These are phyloP conservation scores for Copidosoma aretas DNA, from an alignment of 2,888 invertebrate species.

Conservation along the genomic window DNA sequence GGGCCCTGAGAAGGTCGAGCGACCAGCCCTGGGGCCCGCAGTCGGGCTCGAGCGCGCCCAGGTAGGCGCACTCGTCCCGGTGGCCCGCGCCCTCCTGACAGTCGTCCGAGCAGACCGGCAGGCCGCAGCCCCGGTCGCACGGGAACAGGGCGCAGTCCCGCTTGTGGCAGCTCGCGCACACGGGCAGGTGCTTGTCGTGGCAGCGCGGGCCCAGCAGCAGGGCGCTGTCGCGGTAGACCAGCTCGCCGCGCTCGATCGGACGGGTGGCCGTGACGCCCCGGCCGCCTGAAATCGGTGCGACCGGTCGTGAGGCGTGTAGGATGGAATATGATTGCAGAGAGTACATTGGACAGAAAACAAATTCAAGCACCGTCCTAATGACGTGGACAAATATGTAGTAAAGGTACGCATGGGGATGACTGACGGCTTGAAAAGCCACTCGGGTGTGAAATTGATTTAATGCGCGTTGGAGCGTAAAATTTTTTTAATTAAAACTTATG, in stretches of 20 bases:
- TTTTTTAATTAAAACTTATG: too few relatives aligned
- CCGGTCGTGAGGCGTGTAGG: too few relatives aligned
- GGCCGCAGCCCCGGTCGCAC: constrained; percentile 72
- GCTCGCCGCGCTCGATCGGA: constrained; percentile 72
- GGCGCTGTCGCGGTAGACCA: constrained; percentile 75
- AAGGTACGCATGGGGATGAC: too few relatives aligned
- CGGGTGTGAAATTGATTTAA: too few relatives aligned
- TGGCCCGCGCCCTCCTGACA: constrained; percentile 71
- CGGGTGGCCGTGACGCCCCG: constrained; percentile 75
- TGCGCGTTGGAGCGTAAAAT: too few relatives aligned
- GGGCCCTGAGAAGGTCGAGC: constrained; percentile 58
- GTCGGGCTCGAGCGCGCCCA: constrained; percentile 68
- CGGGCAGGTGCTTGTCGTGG: constrained; percentile 63
- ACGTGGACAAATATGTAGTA: too few relatives aligned
- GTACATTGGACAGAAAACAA: too few relatives aligned
- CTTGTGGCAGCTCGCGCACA: constrained; percentile 73
- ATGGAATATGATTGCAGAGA: too few relatives aligned
- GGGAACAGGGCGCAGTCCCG: constrained; percentile 58
- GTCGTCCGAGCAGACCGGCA: constrained; percentile 72
- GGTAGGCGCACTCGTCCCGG: constrained; percentile 69
- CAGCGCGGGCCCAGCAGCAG: constrained; percentile 75
- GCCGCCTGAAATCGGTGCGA: too few relatives aligned
- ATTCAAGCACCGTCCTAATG: too few relatives aligned
- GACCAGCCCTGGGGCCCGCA: constrained; percentile 55
- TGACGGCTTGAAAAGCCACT: too few relatives aligned